These are phyloP conservation scores for Aphidius gifuensis DNA, from an alignment of 1,140 invertebrate genomes.

Conservation along the genomic window DNA sequence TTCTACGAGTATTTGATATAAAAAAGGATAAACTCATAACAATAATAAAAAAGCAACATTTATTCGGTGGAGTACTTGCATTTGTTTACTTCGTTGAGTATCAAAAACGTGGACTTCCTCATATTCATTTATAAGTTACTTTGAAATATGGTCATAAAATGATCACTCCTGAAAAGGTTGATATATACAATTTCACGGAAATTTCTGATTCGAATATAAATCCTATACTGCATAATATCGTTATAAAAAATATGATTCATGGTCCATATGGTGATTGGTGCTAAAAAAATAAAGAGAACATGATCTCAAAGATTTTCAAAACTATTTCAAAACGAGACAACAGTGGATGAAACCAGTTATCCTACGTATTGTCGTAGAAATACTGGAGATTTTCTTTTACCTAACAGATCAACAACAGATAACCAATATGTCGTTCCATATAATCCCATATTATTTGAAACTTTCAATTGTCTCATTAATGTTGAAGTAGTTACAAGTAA, in stretches of 20 bases:
- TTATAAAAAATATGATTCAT: constrained; percentile 33
- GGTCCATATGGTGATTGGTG: constrained; percentile 38
- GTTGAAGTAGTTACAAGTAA: constrained; percentile 18
- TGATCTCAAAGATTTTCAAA: constrained; percentile 39
- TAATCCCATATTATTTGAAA: constrained; percentile 14
- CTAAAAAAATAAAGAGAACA: background rate
- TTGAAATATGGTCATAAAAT: constrained; percentile 48
- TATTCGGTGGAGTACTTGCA: constrained; percentile 16
- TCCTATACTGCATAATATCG: constrained; percentile 15
- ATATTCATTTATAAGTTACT: constrained; percentile 27
- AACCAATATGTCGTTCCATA: constrained; percentile 19
- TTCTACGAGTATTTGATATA: constrained; percentile 17
- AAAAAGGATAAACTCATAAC: constrained; percentile 12
- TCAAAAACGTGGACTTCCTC: constrained; percentile 9
- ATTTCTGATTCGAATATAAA: constrained; percentile 24
- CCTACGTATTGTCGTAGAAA: constrained; percentile 21
- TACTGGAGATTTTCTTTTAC: background rate
- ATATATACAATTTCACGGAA: constrained; percentile 28
- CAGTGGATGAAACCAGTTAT: constrained; percentile 38
- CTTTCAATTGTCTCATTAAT: constrained; percentile 20
- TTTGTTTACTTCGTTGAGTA: constrained; percentile 1
- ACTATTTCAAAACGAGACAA: constrained; percentile 34
- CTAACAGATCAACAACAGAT: constrained; percentile 1
- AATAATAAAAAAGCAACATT: constrained; percentile 14
- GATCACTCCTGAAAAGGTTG: constrained; percentile 31